Conservation (phyloP, 2,888 invertebrate genomes). For the Drosophila bunnanda region DNA sequence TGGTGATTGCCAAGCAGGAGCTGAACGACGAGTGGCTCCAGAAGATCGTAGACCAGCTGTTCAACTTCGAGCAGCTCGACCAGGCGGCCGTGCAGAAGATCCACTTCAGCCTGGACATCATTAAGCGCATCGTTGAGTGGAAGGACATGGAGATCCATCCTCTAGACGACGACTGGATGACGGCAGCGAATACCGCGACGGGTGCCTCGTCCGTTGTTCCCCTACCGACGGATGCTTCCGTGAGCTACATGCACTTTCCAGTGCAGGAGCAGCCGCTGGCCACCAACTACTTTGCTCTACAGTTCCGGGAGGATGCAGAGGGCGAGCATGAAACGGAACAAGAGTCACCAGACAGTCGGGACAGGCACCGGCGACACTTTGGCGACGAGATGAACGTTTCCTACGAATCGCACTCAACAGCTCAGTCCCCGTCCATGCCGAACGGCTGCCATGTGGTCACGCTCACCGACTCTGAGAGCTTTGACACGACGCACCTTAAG, state of each 20-base stretch:
- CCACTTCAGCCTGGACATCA: conserved; percentile 93
- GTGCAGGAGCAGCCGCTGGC: conserved; percentile 80
- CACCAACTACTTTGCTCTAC: conserved; percentile 84
- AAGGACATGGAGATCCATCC: conserved; percentile 93
- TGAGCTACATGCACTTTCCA: conserved; percentile 77
- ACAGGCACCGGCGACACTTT: conserved; percentile 32
- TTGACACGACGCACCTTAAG: conserved; percentile 94
- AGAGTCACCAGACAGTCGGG: conserved; percentile 15
- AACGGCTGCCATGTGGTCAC: conserved; percentile 82
- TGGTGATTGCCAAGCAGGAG: conserved; percentile 93
- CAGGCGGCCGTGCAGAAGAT: conserved; percentile 90
- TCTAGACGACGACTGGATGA: conserved; percentile 88
- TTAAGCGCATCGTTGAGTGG: conserved; percentile 95
- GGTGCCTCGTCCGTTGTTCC: conserved; percentile 27
- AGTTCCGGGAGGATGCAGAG: conserved; percentile 71
- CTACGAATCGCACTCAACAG: conserved; percentile 13
- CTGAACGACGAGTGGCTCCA: conserved; percentile 93
- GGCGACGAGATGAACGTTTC: conserved; percentile 34
- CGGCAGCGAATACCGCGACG: conserved; percentile 20
- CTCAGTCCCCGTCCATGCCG: conserved; percentile 31
- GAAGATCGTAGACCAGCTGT: conserved; percentile 90
- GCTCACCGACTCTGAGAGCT: conserved; percentile 91
- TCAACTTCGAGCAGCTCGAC: conserved; percentile 87
- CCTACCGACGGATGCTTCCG: conserved; percentile 50
- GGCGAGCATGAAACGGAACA: conserved; percentile 10